Conservation (phyloP, 2,888 invertebrate genomes). For the Dicyrtomina minuta region DNA sequence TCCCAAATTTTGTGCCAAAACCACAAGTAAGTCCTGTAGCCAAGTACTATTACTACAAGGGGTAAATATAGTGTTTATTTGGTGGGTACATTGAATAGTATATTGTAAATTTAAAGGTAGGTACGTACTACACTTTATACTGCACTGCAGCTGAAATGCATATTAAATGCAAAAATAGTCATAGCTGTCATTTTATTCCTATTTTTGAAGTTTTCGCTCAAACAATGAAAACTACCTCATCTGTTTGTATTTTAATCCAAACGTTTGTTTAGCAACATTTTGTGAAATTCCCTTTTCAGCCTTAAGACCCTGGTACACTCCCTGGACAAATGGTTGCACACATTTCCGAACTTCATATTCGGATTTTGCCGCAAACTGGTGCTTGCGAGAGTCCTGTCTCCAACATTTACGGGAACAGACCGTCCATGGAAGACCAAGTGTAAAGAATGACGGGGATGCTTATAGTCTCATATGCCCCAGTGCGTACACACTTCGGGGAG, state of each 20-base stretch:
- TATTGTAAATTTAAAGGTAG: no score
- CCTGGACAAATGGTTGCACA: constrained; percentile 46
- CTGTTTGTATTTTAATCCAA: no score
- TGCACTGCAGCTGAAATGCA: no score
- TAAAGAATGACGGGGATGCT: constrained; percentile 48
- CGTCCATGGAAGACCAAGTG: constrained; percentile 44
- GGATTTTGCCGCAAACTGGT: constrained; percentile 46
- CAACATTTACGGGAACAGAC: constrained; percentile 36
- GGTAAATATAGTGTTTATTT: no score
- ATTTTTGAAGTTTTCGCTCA: no score
- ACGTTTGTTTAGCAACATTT: no score
- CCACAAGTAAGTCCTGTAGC: constrained; percentile 35
- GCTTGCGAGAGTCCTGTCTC: constrained; percentile 37
- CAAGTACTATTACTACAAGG: neutral
- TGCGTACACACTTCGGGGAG: constrained; percentile 47
- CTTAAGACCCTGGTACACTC: constrained; percentile 47
- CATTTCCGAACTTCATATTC: constrained; percentile 52
- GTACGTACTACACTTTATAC: no score
- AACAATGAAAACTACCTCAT: neutral
- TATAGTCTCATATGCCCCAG: constrained; percentile 50
- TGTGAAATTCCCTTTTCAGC: constrained; percentile 35
- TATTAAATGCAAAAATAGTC: no score
- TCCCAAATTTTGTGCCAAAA: constrained; percentile 45
- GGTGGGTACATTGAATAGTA: no score
- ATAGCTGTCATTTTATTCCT: no score